Evolutionary conservation across 2,888 invertebrate genomes (phyloP).

Genomic region (Harmothoe impar): DNA sequence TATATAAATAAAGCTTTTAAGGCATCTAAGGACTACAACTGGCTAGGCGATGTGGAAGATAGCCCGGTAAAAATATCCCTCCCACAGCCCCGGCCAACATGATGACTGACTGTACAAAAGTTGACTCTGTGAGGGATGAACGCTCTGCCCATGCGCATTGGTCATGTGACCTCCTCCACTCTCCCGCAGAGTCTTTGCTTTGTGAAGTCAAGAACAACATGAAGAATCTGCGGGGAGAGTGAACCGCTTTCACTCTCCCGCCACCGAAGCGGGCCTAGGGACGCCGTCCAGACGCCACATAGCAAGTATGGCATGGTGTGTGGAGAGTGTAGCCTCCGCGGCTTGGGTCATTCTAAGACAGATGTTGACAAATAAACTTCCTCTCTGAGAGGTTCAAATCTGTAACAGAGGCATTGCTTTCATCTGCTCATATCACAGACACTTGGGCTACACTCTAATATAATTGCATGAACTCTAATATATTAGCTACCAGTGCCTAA

Average conservation of each 20-base stretch:
- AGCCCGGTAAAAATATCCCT: slow-evolving; percentile 63
- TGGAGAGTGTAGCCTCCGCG: neutral
- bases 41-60: slow-evolving; percentile 62
- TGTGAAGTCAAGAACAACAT: too few species aligned
- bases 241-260: neutral
- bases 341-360: too few species aligned
- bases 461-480: too few species aligned
- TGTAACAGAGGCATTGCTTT: too few species aligned
- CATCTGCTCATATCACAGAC: too few species aligned
- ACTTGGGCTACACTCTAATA: too few species aligned
- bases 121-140: neutral
- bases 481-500: too few species aligned
- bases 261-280: neutral
- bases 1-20: slow-evolving; percentile 62
- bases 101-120: slow-evolving; percentile 62
- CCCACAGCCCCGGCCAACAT: slow-evolving; percentile 64
- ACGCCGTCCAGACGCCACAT: too few species aligned
- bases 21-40: slow-evolving; percentile 61
- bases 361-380: too few species aligned
- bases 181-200: too few species aligned
- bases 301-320: neutral
- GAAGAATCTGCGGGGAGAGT: too few species aligned
- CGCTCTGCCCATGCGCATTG: slow-evolving; percentile 46
- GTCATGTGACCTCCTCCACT: slow-evolving; percentile 31
- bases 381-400: too few species aligned